These are phyloP conservation scores for Baccha elongata DNA, from an alignment of 2,888 invertebrate genomes.

Conservation along the genomic window DNA sequence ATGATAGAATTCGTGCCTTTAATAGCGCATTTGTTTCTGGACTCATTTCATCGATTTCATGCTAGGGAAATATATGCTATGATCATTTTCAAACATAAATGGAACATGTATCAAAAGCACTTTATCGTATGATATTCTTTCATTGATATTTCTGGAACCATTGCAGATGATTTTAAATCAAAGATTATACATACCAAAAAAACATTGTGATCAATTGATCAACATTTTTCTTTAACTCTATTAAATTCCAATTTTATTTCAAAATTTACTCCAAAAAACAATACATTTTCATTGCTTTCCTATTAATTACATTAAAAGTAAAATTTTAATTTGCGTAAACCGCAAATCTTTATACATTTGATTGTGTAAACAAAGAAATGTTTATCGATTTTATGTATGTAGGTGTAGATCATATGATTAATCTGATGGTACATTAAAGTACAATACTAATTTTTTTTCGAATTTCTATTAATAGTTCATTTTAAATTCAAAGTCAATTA, in stretches of 20 bases:
- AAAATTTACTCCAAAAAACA: background rate
- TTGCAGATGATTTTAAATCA: too few relatives aligned
- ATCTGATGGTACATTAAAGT: background rate
- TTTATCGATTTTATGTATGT: background rate
- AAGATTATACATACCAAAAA: too few relatives aligned
- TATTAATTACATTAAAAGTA: background rate
- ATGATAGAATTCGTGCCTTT: too few relatives aligned
- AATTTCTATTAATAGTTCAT: background rate
- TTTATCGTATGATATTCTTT: too few relatives aligned
- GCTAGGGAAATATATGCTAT: too few relatives aligned
- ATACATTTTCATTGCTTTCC: background rate
- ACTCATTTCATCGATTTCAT: too few relatives aligned
- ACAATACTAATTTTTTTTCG: background rate
- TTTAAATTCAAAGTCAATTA: conserved; percentile 9
- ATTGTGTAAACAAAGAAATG: conserved; percentile 6
- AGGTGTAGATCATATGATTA: background rate
- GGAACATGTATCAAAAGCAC: too few relatives aligned
- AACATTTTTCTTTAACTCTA: background rate
- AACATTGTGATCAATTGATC: too few relatives aligned
- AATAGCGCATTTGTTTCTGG: too few relatives aligned
- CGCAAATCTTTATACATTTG: background rate
- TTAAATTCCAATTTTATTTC: conserved; percentile 10
- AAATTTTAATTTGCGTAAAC: background rate
- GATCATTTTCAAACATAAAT: too few relatives aligned
- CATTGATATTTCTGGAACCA: too few relatives aligned